Percentiles rank a stretch among this genome's conserved stretches.
Evolutionary conservation across 1,140 invertebrate genomes (phyloP).

Genomic region (Scaptomyza montana): DNA sequence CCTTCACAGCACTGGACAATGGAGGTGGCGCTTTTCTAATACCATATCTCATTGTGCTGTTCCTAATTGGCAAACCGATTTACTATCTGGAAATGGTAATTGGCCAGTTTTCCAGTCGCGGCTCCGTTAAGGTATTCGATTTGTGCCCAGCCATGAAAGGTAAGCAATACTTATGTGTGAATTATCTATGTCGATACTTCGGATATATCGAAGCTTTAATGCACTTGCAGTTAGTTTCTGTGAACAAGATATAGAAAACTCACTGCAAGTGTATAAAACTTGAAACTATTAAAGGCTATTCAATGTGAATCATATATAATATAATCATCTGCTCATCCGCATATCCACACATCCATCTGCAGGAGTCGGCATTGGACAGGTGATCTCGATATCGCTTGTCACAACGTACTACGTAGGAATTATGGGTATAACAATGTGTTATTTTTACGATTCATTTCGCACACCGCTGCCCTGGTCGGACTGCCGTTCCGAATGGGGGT

Average conservation of each 20-base stretch:
- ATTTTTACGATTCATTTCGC: conserved; percentile 87
- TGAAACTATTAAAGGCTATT: no score
- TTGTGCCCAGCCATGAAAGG: conserved; percentile 86
- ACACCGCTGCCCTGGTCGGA: conserved; percentile 88
- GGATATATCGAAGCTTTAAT: conserved; percentile 19
- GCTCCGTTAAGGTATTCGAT: conserved; percentile 86
- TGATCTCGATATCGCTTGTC: conserved; percentile 88
- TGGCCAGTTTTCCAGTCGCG: conserved; percentile 89
- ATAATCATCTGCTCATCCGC: conserved; percentile 1
- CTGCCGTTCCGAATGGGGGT: conserved; percentile 86
- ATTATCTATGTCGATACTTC: neutral
- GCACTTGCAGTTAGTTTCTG: conserved; percentile 14
- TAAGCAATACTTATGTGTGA: conserved; percentile 58
- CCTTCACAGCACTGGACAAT: conserved; percentile 91
- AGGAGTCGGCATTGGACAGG: conserved; percentile 91
- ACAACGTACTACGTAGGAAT: conserved; percentile 90
- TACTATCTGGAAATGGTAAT: conserved; percentile 93
- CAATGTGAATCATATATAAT: no score
- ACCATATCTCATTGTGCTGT: conserved; percentile 90
- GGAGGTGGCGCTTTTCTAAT: conserved; percentile 92
- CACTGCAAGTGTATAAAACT: no score
- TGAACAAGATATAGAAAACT: no score
- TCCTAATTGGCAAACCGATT: conserved; percentile 91
- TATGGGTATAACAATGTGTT: conserved; percentile 89
- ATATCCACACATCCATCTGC: conserved; percentile 21